Conservation (phyloP, 2,113 vertebrate species). For the Chroicocephalus ridibundus region DNA sequence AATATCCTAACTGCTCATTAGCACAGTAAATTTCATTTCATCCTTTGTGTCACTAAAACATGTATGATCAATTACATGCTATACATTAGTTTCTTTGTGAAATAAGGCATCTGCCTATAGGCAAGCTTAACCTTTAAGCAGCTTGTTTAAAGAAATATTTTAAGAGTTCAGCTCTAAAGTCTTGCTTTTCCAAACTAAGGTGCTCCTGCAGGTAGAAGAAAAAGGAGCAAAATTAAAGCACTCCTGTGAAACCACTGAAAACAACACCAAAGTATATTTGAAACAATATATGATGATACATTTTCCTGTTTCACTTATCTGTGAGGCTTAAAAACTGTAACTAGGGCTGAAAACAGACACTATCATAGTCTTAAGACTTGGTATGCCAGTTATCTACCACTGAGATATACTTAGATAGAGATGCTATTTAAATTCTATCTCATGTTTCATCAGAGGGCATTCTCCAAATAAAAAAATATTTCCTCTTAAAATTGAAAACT, state of each 20-base stretch:
- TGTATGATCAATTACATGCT: neutral
- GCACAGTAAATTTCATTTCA: slow-evolving; percentile 3
- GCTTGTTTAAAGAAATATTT: neutral
- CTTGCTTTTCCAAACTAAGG: neutral
- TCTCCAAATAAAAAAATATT: neutral
- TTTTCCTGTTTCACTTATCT: neutral
- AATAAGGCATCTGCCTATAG: neutral
- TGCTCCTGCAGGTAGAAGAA: neutral
- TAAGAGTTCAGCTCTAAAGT: neutral
- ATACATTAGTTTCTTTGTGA: neutral
- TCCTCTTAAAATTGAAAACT: neutral
- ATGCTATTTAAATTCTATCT: neutral
- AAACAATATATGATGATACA: neutral
- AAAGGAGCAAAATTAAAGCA: neutral
- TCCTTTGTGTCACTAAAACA: neutral
- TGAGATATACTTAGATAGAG: neutral
- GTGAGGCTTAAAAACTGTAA: neutral
- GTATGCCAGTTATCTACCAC: neutral
- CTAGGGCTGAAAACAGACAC: neutral
- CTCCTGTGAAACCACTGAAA: neutral
- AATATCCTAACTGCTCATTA: slow-evolving; percentile 64
- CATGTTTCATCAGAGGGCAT: neutral
- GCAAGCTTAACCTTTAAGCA: neutral
- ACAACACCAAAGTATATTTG: neutral
- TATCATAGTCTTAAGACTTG: neutral